phyloP scores from a whole-genome alignment of 2,113 vertebrate species.

The Carassius gibelio region DNA sequence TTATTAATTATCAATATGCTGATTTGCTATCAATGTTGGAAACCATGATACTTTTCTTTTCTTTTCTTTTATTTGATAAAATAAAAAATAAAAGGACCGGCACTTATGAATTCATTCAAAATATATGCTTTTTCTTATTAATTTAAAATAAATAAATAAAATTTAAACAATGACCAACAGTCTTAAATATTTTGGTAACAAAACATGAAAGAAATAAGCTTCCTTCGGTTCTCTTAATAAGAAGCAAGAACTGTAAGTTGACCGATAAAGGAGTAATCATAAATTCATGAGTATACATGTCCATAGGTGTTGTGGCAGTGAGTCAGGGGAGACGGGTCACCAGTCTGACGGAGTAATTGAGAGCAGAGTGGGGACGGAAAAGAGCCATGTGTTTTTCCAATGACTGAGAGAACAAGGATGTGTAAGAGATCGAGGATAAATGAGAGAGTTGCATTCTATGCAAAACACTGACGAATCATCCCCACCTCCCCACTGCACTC shows the following conservation, averaged over 20 bases:
- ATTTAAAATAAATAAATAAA: too few species aligned
- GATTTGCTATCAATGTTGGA: too few species aligned
- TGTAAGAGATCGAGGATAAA: neutral
- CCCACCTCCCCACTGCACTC: slow-evolving; percentile 1
- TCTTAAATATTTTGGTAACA: neutral
- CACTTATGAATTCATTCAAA: too few species aligned
- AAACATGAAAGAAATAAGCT: neutral
- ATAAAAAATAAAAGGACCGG: too few species aligned
- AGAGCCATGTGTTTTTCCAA: neutral
- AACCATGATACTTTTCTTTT: too few species aligned
- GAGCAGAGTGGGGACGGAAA: neutral
- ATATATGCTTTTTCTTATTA: too few species aligned
- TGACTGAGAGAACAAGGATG: neutral
- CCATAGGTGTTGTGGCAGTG: slow-evolving; percentile 3
- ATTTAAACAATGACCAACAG: too few species aligned
- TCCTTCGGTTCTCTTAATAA: neutral
- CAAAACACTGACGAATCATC: neutral
- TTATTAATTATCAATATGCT: too few species aligned
- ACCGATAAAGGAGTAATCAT: neutral
- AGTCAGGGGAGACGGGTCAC: neutral
- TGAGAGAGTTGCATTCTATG: neutral
- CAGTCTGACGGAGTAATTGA: neutral
- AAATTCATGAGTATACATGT: neutral
- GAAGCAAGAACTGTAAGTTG: neutral
- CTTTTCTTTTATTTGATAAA: too few species aligned